phyloP scores from a whole-genome alignment of 2,888 invertebrate species.

The Eristalis tenax region DNA sequence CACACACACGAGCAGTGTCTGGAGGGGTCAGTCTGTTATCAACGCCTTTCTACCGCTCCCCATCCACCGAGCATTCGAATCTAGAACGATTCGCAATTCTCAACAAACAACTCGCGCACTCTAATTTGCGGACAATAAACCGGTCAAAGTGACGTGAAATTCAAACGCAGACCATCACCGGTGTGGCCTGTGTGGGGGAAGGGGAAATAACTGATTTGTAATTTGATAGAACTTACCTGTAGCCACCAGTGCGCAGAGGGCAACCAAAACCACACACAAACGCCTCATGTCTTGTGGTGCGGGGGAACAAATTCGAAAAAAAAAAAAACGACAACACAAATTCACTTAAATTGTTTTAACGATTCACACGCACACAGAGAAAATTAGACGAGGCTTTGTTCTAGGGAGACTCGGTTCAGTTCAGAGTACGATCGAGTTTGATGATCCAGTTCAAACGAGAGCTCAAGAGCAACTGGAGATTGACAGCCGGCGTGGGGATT shows the following conservation, averaged over 20 bases:
- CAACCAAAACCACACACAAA: conserved; percentile 34
- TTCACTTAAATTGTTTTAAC: background rate
- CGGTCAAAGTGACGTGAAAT: background rate
- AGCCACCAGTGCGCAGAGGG: conserved; percentile 39
- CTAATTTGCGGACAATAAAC: conserved; percentile 1
- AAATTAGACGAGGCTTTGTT: conserved; percentile 12
- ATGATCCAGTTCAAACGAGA: conserved; percentile 43
- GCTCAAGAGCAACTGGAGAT: conserved; percentile 51
- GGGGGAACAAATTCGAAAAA: background rate
- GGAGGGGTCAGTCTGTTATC: background rate
- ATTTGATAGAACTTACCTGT: conserved; percentile 41
- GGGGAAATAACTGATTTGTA: background rate
- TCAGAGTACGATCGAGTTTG: background rate
- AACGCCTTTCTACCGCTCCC: background rate
- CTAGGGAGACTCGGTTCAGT: background rate
- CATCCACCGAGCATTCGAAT: background rate
- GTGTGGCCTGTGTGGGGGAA: background rate
- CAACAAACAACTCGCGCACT: background rate
- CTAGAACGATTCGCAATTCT: background rate
- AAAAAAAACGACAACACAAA: background rate
- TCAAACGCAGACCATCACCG: background rate
- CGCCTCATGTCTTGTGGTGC: conserved; percentile 38
- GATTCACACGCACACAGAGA: background rate
- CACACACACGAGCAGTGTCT: background rate
- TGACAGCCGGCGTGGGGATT: background rate